phyloP scores from a whole-genome alignment of 2,797 vertebrate genomes.

The Vireo griseus region DNA sequence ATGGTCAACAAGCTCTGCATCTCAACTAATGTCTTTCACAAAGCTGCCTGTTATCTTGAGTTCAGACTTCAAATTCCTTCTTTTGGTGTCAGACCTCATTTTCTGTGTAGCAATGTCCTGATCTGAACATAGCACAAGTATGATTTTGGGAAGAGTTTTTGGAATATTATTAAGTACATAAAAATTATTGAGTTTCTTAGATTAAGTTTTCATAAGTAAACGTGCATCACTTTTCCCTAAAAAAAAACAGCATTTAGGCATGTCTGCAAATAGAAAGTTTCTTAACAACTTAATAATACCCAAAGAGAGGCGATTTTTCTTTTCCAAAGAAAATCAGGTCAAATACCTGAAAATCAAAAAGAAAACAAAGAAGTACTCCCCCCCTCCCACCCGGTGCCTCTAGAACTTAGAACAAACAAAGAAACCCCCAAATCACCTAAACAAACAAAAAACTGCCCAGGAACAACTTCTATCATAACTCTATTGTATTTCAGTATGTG shows the following conservation, averaged over 20 bases:
- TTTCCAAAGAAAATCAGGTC: background rate
- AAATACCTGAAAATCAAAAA: background rate
- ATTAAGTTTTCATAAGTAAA: background rate
- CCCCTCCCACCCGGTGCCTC: background rate
- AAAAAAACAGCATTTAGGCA: background rate
- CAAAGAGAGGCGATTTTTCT: rapidly evolving
- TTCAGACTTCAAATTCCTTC: background rate
- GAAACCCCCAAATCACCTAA: rapidly evolving
- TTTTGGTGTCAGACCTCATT: background rate
- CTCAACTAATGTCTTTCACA: rapidly evolving
- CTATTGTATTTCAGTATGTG: background rate
- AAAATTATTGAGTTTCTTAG: background rate
- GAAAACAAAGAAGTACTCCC: background rate
- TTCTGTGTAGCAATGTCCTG: background rate
- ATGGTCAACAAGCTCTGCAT: background rate
- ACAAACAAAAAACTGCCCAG: background rate
- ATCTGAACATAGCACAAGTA: background rate
- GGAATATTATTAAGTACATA: background rate
- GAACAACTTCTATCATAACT: background rate
- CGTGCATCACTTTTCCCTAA: background rate
- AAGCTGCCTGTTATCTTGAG: background rate
- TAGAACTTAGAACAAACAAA: background rate
- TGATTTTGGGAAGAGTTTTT: background rate
- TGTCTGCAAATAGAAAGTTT: background rate
- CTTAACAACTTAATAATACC: background rate